Percentiles rank a stretch among this genome's conserved stretches.
These are phyloP conservation scores for Chlamydotis undulata DNA, from an alignment of 2,113 vertebrate genomes.

Conservation along the genomic window DNA sequence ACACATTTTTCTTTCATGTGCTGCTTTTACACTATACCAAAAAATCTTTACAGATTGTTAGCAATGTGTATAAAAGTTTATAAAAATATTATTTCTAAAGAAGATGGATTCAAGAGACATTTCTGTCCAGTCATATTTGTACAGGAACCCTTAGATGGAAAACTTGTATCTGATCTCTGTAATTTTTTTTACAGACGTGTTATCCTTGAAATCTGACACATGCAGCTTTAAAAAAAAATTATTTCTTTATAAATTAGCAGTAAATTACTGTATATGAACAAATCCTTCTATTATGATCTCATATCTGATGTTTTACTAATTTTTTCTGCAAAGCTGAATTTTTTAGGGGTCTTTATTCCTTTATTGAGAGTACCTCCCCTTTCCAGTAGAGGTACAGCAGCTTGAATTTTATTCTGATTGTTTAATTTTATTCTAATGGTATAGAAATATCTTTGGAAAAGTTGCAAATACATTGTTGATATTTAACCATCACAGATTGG, in stretches of 20 bases:
- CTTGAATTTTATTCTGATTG: not conserved
- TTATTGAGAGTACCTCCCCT: not conserved
- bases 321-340: not conserved
- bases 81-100: not conserved
- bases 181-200: not conserved
- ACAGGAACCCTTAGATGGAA: not conserved
- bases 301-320: not conserved
- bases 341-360: not conserved
- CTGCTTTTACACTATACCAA: not conserved
- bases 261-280: not conserved
- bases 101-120: not conserved
- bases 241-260: not conserved
- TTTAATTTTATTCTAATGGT: not conserved
- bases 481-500: not conserved
- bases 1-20: not conserved
- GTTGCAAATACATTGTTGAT: not conserved
- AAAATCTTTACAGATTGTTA: not conserved
- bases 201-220: fast-evolving
- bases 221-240: too few species aligned
- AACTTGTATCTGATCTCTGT: not conserved
- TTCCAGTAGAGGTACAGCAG: not conserved
- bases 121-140: not conserved
- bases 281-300: not conserved
- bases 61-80: not conserved
- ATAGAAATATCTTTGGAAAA: not conserved